A percentile compares a stretch with the other conserved stretches of the same genome.
Conservation (phyloP, 1,140 invertebrate species). For the Gryon sp. region DNA sequence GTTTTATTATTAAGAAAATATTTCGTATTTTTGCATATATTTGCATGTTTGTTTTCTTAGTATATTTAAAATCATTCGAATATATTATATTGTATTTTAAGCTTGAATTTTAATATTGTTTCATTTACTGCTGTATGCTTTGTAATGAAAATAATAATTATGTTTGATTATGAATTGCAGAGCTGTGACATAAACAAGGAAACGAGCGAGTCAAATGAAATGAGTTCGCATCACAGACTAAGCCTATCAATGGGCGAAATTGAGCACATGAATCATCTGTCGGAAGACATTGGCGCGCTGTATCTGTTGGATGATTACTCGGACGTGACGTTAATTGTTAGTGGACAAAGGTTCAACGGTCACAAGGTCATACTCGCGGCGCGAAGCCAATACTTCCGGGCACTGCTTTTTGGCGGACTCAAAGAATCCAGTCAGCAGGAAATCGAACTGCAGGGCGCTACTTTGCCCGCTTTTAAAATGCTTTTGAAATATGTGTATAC, state of each 20-base stretch:
- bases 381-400: conserved; percentile 96
- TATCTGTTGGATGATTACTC: conserved; percentile 93
- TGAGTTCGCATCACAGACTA: conserved; percentile 71
- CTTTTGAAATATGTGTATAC: conserved; percentile 98
- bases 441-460: conserved; percentile 91
- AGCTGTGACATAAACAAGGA: too few species aligned
- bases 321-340: conserved; percentile 94
- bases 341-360: conserved; percentile 89
- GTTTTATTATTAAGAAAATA: too few species aligned
- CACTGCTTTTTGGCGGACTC: conserved; percentile 94
- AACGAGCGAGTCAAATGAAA: too few species aligned
- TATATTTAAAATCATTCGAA: too few species aligned
- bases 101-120: too few species aligned
- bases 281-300: conserved; percentile 89
- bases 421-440: conserved; percentile 89
- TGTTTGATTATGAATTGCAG: too few species aligned
- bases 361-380: conserved; percentile 96
- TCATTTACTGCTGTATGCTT: too few species aligned
- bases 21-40: too few species aligned
- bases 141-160: too few species aligned
- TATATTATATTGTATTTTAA: too few species aligned
- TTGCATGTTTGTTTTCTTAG: too few species aligned
- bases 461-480: conserved; percentile 92
- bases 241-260: conserved; percentile 70
- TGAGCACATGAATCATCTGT: conserved; percentile 78